Evolutionary conservation across 2,113 vertebrate genomes (phyloP), one percentile per base, ranked within the genome.

Genomic region (Clarias magur): DNA sequence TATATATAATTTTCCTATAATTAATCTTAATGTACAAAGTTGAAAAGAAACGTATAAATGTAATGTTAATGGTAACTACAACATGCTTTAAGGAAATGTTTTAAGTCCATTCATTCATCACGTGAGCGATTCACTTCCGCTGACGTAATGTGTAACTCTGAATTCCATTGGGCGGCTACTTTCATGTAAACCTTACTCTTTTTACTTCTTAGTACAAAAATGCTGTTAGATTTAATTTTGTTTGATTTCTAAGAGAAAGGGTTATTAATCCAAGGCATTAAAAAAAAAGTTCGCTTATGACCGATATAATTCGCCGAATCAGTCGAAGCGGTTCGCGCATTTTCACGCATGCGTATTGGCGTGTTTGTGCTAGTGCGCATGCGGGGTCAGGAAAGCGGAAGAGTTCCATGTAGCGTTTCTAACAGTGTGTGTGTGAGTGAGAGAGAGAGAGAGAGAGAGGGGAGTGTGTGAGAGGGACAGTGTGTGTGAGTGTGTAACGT

Each of bases 401-500:
- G 42, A 23, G 19, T 27, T 56, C 9, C 65, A 70, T 34, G 57
- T 62, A n/a, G 12, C 15, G 70, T 62, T 70, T 42, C 23, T 56
- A 30, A 4, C 53, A 34, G 68, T 38, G 53, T 9, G 34, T 59
- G 54, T 13, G 60, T 13, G 83, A 73, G 83, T 25, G 21, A 53
- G 62, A 70, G 19, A 15, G 19, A 30, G 59, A 68, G 53, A 63
- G 38, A 68, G 38, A 68, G 60, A 25, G 27, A 67, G 21, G 4
- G 0, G 73, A 11, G 42, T 21, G 63, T 2, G 25, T 8, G 82
- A 19, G 13, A 19, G 25, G 25, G 56, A 82, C 21, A 60, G 62
- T 57, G 30, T 15, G 30, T 72, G 30, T n/a, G 27, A 17, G 68
- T 67, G 38, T 30, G 80, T 87, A 87, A 94, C 94, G 94, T 94